Evolutionary conservation across 2,888 invertebrate genomes (phyloP), one percentile per base, ranked within the genome.

Genomic region (Synanthedon vespiformis): DNA sequence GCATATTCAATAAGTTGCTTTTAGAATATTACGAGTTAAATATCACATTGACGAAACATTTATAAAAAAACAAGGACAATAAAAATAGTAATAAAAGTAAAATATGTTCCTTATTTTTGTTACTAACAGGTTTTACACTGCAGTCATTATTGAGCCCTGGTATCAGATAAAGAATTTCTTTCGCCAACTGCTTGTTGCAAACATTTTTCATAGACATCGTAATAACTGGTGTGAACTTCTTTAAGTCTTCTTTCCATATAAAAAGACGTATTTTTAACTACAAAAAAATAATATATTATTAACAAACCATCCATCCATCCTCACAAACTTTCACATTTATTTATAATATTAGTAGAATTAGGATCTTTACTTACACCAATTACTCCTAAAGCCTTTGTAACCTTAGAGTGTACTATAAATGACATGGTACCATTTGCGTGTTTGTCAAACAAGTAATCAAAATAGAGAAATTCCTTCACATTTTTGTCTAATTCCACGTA

Each of bases 111-210:
- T 2, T 34, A 10, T 8, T 5, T 41, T n/a, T 41, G 41, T 44
- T 48, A 48, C 54, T 55, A 49, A 52, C 55, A 52, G 55, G 54
- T 51, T 52, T 48, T 44, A 51, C 54, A 53, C 52, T 50, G 54
- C 51, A 40, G 55, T 54, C 55, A 57, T 62, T 56, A 54, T 60
- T 54, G 44, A 60, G 51, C 51, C 51, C 34, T 49, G 48, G 47
- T 4, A 47, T 55, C 53, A 56, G 51, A 54, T 47, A 48, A 13
- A 54, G 40, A 40, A 57, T 55, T 57, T 58, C 53, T 16, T 53
- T 47, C 51, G 48, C 48, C 8, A 48, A 11, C 10, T 48, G 48
- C 3, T 48, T 48, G 8, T 48, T 16, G 1, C 48, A 48, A 48
- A 48, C 11, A 22, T 48, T 48, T 2, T 48, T 8, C 48, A 48